Conservation (phyloP, 2,797 vertebrate genomes). For the Poeciliopsis gracilis region DNA sequence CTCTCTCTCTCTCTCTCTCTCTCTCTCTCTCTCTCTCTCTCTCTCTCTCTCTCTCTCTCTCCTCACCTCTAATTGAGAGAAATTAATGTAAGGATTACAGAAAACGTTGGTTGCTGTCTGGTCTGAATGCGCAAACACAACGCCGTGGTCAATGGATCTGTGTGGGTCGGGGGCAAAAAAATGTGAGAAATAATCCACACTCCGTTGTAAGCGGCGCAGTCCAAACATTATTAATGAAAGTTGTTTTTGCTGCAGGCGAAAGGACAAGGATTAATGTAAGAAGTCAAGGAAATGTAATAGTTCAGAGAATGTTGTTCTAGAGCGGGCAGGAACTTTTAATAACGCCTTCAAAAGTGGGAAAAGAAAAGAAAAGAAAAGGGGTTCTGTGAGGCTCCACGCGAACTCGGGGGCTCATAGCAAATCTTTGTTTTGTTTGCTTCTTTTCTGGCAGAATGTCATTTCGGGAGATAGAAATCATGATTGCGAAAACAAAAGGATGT, state of each 20-base stretch:
- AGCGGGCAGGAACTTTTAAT: background rate
- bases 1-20: slow-evolving; percentile 14
- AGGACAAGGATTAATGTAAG: background rate
- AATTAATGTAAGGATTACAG: slow-evolving; percentile 26
- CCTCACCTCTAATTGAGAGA: slow-evolving; percentile 29
- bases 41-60: too few species aligned
- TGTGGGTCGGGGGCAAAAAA: background rate
- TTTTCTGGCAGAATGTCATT: background rate
- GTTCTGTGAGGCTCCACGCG: background rate
- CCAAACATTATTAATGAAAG: background rate
- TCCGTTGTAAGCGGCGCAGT: background rate
- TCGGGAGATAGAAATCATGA: slow-evolving; percentile 9
- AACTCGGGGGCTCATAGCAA: background rate
- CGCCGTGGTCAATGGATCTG: background rate
- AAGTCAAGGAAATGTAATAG: background rate
- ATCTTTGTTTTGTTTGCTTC: background rate
- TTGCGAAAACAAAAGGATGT: slow-evolving; percentile 1
- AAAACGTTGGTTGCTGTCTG: slow-evolving; percentile 30
- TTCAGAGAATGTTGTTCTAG: background rate
- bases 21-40: slow-evolving; percentile 42
- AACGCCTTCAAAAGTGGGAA: background rate
- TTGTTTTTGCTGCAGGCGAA: background rate
- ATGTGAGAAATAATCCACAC: slow-evolving; percentile 6
- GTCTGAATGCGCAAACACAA: slow-evolving; percentile 11
- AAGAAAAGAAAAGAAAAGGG: background rate